These are phyloP conservation scores for Hemiprocne comata DNA, from an alignment of 2,113 vertebrate species.

Conservation along the genomic window DNA sequence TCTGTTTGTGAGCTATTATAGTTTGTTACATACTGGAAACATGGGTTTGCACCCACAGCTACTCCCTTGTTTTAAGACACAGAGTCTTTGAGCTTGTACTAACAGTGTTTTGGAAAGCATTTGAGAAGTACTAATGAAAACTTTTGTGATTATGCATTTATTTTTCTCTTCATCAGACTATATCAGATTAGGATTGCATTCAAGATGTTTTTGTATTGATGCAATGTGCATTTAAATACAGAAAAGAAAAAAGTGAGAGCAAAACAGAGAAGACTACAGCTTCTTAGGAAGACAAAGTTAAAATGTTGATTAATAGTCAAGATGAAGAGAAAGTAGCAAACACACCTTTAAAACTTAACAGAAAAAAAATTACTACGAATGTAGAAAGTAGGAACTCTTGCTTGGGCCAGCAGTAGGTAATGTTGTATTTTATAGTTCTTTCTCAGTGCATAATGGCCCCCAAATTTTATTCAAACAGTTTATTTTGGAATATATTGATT, in stretches of 20 bases:
- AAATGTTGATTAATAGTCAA: neutral
- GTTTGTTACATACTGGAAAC: neutral
- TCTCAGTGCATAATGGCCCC: neutral
- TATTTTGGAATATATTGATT: neutral
- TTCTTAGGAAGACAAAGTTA: neutral
- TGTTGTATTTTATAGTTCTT: neutral
- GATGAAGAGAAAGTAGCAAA: neutral
- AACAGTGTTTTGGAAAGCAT: neutral
- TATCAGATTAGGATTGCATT: neutral
- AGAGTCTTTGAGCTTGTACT: neutral
- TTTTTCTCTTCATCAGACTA: neutral
- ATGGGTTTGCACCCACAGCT: neutral
- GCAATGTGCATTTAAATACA: neutral
- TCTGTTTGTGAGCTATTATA: neutral
- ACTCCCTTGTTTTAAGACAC: neutral
- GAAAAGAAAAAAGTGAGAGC: neutral
- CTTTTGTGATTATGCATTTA: neutral
- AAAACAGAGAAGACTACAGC: neutral
- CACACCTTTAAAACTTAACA: neutral
- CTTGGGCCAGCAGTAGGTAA: neutral
- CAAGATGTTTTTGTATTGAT: neutral
- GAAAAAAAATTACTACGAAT: neutral
- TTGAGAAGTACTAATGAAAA: neutral
- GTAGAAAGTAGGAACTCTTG: neutral
- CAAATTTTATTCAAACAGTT: neutral